phyloP scores from a whole-genome alignment of 1,140 invertebrate species.

The Polypedilum pembai region DNA sequence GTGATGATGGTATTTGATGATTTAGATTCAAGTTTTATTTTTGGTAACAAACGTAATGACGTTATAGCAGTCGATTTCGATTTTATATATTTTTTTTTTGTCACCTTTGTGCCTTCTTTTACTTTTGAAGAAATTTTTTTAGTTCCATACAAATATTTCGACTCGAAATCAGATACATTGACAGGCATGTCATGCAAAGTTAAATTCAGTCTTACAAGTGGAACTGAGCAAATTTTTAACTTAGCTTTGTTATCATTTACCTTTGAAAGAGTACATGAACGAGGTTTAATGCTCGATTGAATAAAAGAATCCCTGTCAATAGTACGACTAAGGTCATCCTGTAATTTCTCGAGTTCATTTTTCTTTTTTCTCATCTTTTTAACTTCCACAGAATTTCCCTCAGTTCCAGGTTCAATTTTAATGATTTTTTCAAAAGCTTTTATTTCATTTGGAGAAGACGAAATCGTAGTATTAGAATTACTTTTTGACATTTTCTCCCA shows the following conservation, averaged over 20 bases:
- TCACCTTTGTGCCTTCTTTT: background rate
- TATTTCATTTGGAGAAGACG: too few relatives aligned
- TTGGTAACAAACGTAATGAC: background rate
- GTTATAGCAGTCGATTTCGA: background rate
- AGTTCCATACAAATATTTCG: background rate
- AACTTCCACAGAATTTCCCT: background rate
- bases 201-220: background rate
- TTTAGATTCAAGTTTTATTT: background rate
- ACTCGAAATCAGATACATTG: background rate
- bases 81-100: background rate
- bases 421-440: too few relatives aligned
- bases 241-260: background rate
- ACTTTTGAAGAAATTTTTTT: background rate
- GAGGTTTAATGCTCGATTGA: background rate
- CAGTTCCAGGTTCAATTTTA: too few relatives aligned
- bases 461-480: too few relatives aligned
- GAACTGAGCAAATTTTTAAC: background rate
- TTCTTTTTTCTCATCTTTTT: conserved; percentile 1
- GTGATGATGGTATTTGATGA: background rate
- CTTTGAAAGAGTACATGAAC: background rate
- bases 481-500: too few relatives aligned
- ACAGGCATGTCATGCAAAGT: background rate
- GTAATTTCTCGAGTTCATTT: background rate
- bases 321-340: background rate
- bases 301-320: background rate